Base-by-base conservation (phyloP, 2,888 invertebrate genomes). In the Fabriciana adippe region DNA sequence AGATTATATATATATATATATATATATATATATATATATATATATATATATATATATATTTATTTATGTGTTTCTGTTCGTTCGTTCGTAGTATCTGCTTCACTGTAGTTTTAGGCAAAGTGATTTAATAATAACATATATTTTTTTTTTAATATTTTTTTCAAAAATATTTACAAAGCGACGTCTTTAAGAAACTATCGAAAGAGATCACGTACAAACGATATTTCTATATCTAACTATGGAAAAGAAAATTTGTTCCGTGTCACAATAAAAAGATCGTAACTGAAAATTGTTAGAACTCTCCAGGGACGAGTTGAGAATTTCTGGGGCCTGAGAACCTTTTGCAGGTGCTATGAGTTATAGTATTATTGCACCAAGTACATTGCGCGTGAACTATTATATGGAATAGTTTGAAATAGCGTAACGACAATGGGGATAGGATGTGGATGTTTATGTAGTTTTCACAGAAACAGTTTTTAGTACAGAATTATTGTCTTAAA, bases 231-330 rank as follows among this genome's bases (percentile, higher is more conserved):
- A 80, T 80, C 78, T 84, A 86, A 87, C 84, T 84, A 81, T 81
- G 74, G 16, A 53, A 77, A 75, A 78, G 78, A 80, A 81, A 84
- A 83, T 84, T 84, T 81, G 81, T 81, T 80, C 79, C 71, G 50
- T 59, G 68, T 21, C 57, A 18, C 60, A 53, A 55, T 55, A 55
- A 71, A 72, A 76, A 74, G 74, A 74, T 74, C 85, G 85, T 84
- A 85, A 85, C 85, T 86, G 88, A 83, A 89, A 90, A 89, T 88
- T 89, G 88, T 89, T 86, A 85, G 77, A 70, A 78, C 79, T 76
- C 84, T 84, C 87, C 84, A 69, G 74, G 79, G 84, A 79, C 67
- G 57, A 67, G 59, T 71, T 63, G n/a, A 65, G 60, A 69, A 69
- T 53, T 67, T 64, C 71, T 62, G 65, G 53, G 55, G 71, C 67